Percentiles rank a stretch among this genome's conserved stretches.
These are phyloP conservation scores for Rhadinocentrus ornatus DNA, from an alignment of 2,797 vertebrate genomes.

Conservation along the genomic window DNA sequence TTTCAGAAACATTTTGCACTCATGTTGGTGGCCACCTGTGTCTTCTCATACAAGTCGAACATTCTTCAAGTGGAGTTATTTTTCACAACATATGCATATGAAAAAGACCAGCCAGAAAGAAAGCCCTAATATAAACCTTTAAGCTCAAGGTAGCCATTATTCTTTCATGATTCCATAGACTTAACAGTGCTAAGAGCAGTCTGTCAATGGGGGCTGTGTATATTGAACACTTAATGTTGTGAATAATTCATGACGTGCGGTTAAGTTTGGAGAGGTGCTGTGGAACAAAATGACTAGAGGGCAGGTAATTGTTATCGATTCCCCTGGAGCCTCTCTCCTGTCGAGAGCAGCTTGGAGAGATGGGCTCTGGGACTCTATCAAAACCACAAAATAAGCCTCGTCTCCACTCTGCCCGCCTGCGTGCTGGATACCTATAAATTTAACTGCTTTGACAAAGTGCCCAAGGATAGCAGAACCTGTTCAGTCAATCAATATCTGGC, in stretches of 20 bases:
- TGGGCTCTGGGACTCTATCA: conserved; percentile 80
- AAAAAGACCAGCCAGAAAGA: conserved; percentile 45
- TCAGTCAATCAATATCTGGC: conserved; percentile 76
- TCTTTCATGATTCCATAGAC: conserved; percentile 75
- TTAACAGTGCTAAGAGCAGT: conserved; percentile 77
- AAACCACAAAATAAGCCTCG: conserved; percentile 81
- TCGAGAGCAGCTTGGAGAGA: conserved; percentile 75
- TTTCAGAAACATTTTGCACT: conserved; percentile 17
- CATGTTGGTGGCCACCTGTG: conserved; percentile 40
- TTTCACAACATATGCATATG: conserved; percentile 45
- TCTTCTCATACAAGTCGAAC: conserved; percentile 25
- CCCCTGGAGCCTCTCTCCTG: conserved; percentile 76
- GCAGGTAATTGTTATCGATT: conserved; percentile 85
- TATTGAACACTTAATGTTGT: conserved; percentile 83
- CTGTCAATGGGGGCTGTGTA: conserved; percentile 76
- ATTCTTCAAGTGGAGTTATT: conserved; percentile 29
- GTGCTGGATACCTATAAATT: conserved; percentile 79
- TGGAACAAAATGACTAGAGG: conserved; percentile 82
- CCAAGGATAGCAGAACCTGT: conserved; percentile 76
- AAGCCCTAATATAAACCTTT: conserved; percentile 70
- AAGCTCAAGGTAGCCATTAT: conserved; percentile 71
- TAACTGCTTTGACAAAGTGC: conserved; percentile 79
- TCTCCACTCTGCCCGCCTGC: conserved; percentile 70
- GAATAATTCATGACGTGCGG: conserved; percentile 82
- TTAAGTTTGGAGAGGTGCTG: conserved; percentile 83